phyloP scores from a whole-genome alignment of 2,113 vertebrate genomes.

The Coryphaenoides rupestris region DNA sequence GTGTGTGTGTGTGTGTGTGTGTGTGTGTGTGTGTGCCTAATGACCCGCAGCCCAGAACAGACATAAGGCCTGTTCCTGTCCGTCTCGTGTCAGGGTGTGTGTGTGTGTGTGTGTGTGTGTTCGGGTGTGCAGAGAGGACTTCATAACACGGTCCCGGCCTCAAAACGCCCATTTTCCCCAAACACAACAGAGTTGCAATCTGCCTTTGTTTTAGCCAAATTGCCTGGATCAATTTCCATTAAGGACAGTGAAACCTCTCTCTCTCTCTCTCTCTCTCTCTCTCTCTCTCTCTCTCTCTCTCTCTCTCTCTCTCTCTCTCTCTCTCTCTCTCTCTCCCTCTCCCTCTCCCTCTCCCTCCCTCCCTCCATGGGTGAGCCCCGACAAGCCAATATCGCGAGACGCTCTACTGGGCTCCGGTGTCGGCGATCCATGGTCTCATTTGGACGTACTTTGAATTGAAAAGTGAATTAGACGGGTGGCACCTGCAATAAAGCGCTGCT shows the following conservation, averaged over 20 bases:
- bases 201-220: slow-evolving; percentile 46
- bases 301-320: slow-evolving; percentile 21
- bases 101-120: no score
- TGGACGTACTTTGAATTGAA: slow-evolving; percentile 27
- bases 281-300: slow-evolving; percentile 25
- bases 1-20: no score
- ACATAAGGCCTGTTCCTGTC: no score
- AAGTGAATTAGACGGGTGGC: slow-evolving; percentile 28
- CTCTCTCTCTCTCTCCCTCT: slow-evolving; percentile 21
- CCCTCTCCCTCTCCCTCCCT: slow-evolving; percentile 24
- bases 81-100: no score
- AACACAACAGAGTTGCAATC: slow-evolving; percentile 27
- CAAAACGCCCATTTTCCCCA: slow-evolving; percentile 28
- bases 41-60: no score
- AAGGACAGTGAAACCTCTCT: slow-evolving; percentile 18
- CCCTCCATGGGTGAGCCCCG: slow-evolving; percentile 5
- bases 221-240: slow-evolving; percentile 47
- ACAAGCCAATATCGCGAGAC: not conserved
- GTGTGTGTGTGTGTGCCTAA: no score
- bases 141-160: not conserved
- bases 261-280: slow-evolving; percentile 25
- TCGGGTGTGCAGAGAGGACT: not conserved
- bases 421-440: not conserved
- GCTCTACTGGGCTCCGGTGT: not conserved
- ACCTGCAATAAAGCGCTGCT: not conserved